A percentile compares a stretch with the other conserved stretches of the same genome.
Evolutionary conservation across 1,140 invertebrate species (phyloP).

Genomic region (Zophobas atratus): DNA sequence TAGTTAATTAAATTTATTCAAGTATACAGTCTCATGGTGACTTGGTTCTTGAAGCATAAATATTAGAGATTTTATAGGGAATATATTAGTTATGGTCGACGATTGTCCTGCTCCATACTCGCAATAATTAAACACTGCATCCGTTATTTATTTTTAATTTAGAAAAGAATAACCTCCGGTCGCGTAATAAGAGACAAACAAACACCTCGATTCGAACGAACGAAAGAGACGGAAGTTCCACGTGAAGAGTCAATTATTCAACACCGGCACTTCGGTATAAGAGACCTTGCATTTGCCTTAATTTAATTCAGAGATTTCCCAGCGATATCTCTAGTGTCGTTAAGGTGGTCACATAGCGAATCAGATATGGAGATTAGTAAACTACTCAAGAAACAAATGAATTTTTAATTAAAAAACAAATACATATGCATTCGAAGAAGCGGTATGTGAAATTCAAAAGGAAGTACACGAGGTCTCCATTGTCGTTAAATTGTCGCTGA

Average conservation of each 20-base stretch:
- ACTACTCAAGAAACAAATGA: slow-evolving; percentile 63
- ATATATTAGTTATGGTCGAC: slow-evolving; percentile 65
- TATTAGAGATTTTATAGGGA: slow-evolving; percentile 63
- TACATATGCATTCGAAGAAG: slow-evolving; percentile 60
- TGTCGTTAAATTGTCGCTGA: slow-evolving; percentile 47
- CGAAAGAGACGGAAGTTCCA: slow-evolving; percentile 54
- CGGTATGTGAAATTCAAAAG: slow-evolving; percentile 47
- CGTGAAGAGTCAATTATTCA: slow-evolving; percentile 60
- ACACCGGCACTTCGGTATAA: slow-evolving; percentile 57
- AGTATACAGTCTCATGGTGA: slow-evolving; percentile 59
- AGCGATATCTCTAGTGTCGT: slow-evolving; percentile 63
- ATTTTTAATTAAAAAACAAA: slow-evolving; percentile 64
- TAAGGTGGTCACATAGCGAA: slow-evolving; percentile 65
- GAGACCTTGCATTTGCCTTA: slow-evolving; percentile 63
- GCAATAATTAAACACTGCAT: slow-evolving; percentile 61
- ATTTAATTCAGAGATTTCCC: slow-evolving; percentile 65
- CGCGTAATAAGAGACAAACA: slow-evolving; percentile 51
- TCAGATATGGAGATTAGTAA: slow-evolving; percentile 65
- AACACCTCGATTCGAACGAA: slow-evolving; percentile 28
- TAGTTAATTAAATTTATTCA: slow-evolving; percentile 56
- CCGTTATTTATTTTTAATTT: slow-evolving; percentile 63
- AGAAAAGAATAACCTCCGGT: slow-evolving; percentile 57
- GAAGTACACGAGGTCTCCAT: slow-evolving; percentile 47
- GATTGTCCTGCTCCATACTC: slow-evolving; percentile 61
- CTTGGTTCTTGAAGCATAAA: slow-evolving; percentile 60